Base-by-base conservation (phyloP, 2,113 vertebrate species). In the Zootoca vivipara region DNA sequence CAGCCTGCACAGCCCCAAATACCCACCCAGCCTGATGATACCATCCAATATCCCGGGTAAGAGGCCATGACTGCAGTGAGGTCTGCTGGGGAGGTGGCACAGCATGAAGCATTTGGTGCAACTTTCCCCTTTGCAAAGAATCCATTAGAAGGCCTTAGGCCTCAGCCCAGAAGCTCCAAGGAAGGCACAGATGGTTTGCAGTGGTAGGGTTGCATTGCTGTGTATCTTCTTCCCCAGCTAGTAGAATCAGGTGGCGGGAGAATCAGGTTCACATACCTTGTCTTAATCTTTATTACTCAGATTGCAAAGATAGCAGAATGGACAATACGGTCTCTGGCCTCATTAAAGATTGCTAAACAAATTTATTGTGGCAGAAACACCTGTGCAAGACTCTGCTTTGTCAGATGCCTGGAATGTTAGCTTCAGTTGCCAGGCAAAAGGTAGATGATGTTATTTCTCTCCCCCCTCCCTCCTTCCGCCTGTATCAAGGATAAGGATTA, bases 31-130 rank as follows among this genome's bases (percentile, higher is more conserved):
- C 69, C 89, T 40, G 56, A 40, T 0, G 1, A 3, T 16, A 30
- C 93, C 40, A 16, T 80, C 1, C 81, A 40, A 85, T 94, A 62
- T 85, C 72, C 88, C 87, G 97, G 97, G 97, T 97, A 97, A 62
- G 96, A 88, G 94, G 86, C 88, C 79, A 6, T 0, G 26, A 24
- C 52, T 38, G 65, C 15, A 20, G 24, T 52, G 5, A 16, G 7
- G 56, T 5, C n/a, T 33, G 28, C 20, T 56, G 26, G 42, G 9
- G 16, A 40, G 9, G 33, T 7, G 62, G 58, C 8, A 73, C 12
- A 13, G 30, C 28, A 69, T 9, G 22, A 26, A 26, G 67, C 22
- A 69, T 28, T 28, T 28, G 67, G 26, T 69, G 24, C 22, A 22
- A 22, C 67, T 7, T 28, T 22, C 22, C 9, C 12, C 52, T 20